Conservation (phyloP, 1,140 invertebrate species). For the Drosophila bocki region DNA sequence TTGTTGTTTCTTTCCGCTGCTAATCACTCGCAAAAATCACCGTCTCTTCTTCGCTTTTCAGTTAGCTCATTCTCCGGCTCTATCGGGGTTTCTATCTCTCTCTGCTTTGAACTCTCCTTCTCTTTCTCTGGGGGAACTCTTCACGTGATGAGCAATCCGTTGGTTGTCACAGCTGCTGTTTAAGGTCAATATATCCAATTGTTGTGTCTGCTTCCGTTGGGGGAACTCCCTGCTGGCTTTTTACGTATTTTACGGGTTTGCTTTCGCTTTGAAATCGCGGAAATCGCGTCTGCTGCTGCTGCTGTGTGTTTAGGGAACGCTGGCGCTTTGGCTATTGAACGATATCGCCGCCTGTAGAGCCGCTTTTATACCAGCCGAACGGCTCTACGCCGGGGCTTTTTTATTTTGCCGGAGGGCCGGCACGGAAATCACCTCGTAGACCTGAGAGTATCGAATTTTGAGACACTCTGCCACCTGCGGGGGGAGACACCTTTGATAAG, state of each 20-base stretch:
- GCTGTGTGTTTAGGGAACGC: constrained; percentile 30
- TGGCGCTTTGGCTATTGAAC: constrained; percentile 57
- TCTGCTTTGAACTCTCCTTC: constrained; percentile 3
- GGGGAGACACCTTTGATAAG: constrained; percentile 51
- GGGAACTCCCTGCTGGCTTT: constrained; percentile 54
- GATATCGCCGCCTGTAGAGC: constrained; percentile 26
- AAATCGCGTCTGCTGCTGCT: constrained; percentile 16
- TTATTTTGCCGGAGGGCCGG: constrained; percentile 32
- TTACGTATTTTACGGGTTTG: constrained; percentile 12
- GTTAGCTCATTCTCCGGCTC: constrained; percentile 28
- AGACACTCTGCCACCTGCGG: constrained; percentile 14
- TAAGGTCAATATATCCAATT: constrained; percentile 61
- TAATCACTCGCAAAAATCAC: constrained; percentile 66
- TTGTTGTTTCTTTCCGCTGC: constrained; percentile 51
- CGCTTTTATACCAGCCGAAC: constrained; percentile 63
- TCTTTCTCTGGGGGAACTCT: constrained; percentile 27
- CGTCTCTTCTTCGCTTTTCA: constrained; percentile 34
- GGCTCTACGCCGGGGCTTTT: constrained; percentile 61
- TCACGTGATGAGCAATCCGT: constrained; percentile 30
- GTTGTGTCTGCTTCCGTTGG: constrained; percentile 28
- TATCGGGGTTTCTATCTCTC: constrained; percentile 22
- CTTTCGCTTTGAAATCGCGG: constrained; percentile 9
- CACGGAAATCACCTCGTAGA: constrained; percentile 28
- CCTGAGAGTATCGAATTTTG: constrained; percentile 28
- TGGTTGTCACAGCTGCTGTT: constrained; percentile 1